phyloP scores from a whole-genome alignment of 2,113 vertebrate species.

The Theropithecus gelada region DNA sequence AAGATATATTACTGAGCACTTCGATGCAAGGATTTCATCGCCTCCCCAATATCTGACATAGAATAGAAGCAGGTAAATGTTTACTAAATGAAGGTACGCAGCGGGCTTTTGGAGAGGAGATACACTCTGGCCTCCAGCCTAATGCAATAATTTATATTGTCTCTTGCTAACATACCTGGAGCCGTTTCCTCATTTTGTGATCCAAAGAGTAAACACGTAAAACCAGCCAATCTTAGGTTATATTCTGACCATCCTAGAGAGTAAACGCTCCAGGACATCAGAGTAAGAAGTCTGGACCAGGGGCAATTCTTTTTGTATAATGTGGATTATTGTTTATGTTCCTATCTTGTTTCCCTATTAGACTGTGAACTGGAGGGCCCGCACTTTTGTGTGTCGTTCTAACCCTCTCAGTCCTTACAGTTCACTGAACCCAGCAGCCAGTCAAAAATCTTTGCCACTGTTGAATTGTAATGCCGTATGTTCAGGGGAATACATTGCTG shows the following conservation, averaged over 20 bases:
- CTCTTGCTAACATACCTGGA: background rate
- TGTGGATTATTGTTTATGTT: background rate
- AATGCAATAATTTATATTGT: background rate
- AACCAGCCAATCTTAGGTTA: background rate
- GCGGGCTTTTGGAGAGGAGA: background rate
- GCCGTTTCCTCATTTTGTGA: background rate
- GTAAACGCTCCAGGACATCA: background rate
- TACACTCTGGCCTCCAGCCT: background rate
- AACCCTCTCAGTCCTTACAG: background rate
- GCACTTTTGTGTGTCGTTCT: background rate
- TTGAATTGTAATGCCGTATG: background rate
- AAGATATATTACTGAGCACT: background rate
- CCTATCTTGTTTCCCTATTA: background rate
- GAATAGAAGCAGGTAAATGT: background rate
- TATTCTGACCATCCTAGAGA: background rate
- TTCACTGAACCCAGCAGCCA: background rate
- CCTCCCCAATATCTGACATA: background rate
- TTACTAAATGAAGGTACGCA: background rate
- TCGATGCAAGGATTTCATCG: background rate
- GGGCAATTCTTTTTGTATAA: background rate
- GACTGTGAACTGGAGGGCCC: background rate
- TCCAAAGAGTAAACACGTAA: background rate
- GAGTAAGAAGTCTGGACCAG: background rate
- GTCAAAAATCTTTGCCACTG: background rate
- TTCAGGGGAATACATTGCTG: background rate